These are phyloP conservation scores for Baronia brevicornis DNA, from an alignment of 2,888 invertebrate genomes.

Conservation along the genomic window DNA sequence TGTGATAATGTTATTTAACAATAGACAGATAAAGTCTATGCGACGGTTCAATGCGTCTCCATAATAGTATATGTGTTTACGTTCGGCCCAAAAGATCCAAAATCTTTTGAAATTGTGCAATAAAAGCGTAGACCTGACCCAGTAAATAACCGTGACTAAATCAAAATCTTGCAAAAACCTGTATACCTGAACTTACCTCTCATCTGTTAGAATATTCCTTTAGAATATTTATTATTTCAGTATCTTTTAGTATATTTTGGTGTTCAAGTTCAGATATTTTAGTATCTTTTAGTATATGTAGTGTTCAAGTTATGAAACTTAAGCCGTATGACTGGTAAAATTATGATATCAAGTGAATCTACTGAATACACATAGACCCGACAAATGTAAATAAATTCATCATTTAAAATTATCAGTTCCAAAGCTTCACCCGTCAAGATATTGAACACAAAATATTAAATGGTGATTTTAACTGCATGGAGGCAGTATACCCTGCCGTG, in stretches of 20 bases:
- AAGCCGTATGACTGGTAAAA: slow-evolving; percentile 1
- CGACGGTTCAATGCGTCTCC: slow-evolving; percentile 61
- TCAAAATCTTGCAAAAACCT: slow-evolving; percentile 35
- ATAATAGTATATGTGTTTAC: slow-evolving; percentile 63
- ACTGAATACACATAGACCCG: slow-evolving; percentile 35
- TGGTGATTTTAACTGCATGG: too few species aligned
- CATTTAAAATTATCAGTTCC: slow-evolving; percentile 39
- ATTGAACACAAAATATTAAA: slow-evolving; percentile 32
- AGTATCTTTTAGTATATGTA: too few species aligned
- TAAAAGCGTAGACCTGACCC: slow-evolving; percentile 51
- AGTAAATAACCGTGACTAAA: slow-evolving; percentile 61
- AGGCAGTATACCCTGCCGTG: too few species aligned
- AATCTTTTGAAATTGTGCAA: slow-evolving; percentile 61
- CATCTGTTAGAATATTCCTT: background rate
- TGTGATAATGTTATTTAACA: slow-evolving; percentile 59
- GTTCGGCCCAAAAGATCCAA: slow-evolving; percentile 53
- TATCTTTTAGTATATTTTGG: too few species aligned
- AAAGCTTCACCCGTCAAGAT: slow-evolving; percentile 37
- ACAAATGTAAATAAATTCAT: slow-evolving; percentile 53
- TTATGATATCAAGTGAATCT: slow-evolving; percentile 21
- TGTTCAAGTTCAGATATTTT: too few species aligned
- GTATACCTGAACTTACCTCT: slow-evolving; percentile 32
- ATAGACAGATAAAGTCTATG: slow-evolving; percentile 62
- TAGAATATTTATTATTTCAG: too few species aligned
- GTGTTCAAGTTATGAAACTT: slow-evolving; percentile 5